phyloP scores from a whole-genome alignment of 2,888 invertebrate genomes.

The Nemoura dubitans region DNA sequence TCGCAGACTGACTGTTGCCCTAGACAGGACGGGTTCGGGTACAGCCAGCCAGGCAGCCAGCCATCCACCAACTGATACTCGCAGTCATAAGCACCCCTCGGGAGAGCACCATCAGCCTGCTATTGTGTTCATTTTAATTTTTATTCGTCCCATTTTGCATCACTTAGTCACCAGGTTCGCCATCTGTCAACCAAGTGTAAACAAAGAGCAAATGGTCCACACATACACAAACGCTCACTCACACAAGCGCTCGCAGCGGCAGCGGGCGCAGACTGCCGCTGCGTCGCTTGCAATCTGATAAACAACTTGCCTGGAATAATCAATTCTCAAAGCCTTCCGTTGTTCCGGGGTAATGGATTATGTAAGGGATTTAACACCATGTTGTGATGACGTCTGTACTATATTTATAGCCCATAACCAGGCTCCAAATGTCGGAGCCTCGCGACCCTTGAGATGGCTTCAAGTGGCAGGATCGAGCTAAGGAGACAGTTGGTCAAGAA shows the following conservation, averaged over 20 bases:
- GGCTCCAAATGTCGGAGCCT: slow-evolving; percentile 45
- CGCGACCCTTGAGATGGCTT: not conserved
- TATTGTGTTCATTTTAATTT: slow-evolving; percentile 51
- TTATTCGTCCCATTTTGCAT: slow-evolving; percentile 51
- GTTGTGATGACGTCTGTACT: slow-evolving; percentile 51
- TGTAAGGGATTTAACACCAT: slow-evolving; percentile 52
- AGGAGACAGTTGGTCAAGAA: slow-evolving; percentile 45
- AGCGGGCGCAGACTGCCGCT: slow-evolving; percentile 41
- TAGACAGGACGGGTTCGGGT: no score
- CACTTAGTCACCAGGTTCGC: slow-evolving; percentile 52
- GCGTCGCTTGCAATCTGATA: slow-evolving; percentile 54
- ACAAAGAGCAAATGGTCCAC: slow-evolving; percentile 56
- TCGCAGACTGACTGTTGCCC: not conserved
- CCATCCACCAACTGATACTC: not conserved
- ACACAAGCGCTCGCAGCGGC: slow-evolving; percentile 35
- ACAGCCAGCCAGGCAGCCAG: not conserved
- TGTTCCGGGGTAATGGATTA: slow-evolving; percentile 52
- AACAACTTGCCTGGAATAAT: slow-evolving; percentile 54
- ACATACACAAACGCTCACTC: slow-evolving; percentile 42
- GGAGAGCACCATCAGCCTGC: slow-evolving; percentile 33
- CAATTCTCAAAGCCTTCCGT: slow-evolving; percentile 53
- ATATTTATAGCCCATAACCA: slow-evolving; percentile 52
- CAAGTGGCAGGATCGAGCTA: slow-evolving; percentile 25
- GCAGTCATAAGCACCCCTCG: not conserved
- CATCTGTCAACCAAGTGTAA: slow-evolving; percentile 56